Base-by-base conservation (phyloP, 2,113 vertebrate species). In the Dendrocopos noguchii region DNA sequence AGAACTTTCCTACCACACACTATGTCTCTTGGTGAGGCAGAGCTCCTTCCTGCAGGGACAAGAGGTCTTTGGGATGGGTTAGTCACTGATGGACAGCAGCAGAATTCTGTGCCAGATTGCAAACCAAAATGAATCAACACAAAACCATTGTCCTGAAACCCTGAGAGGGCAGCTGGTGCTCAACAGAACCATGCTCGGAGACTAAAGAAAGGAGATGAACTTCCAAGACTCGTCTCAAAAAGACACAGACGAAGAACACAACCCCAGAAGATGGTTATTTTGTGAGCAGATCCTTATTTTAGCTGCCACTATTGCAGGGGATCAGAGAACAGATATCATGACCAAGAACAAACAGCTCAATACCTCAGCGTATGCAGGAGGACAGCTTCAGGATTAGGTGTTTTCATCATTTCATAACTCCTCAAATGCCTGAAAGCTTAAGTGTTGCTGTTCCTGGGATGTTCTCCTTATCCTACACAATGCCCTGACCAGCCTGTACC, bases 1-100 rank as follows among this genome's bases (percentile, higher is more conserved):
- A 10, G 18, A 25, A 44, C 3, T 61, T n/a, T 33, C 21, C 46
- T n/a, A 1, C 6, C 8, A 2, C 8, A 11, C 0, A 2, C 11
- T 20, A 3, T 4, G 7, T 2, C 12, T 61, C 63, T 20, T 33
- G 53, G 15, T 0, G 10, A 34, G 39, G 36, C 28, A 24, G 20
- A 67, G 63, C 29, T 53, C 29, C 34, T 6, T 44, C 73, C 44
- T 1, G 3, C 36, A 28, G 64, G 15, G n/a, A 7, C 4, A 15
- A 60, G 28, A n/a, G 29, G 19, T 28, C 74, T 7, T 6, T 2
- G 16, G 29, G 31, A 4, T 19, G 12, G 2, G 36, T 24, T 5
- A 21, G n/a, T 6, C n/a, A 4, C 0, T 3, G 22, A 24, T 52
- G 50, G 66, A 11, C 0, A 1, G 74, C 44, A 33, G 20, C 29